Percentiles rank a stretch among this genome's conserved stretches.
Conservation (phyloP, 2,797 vertebrate species). For the Halcyon chelicuti region DNA sequence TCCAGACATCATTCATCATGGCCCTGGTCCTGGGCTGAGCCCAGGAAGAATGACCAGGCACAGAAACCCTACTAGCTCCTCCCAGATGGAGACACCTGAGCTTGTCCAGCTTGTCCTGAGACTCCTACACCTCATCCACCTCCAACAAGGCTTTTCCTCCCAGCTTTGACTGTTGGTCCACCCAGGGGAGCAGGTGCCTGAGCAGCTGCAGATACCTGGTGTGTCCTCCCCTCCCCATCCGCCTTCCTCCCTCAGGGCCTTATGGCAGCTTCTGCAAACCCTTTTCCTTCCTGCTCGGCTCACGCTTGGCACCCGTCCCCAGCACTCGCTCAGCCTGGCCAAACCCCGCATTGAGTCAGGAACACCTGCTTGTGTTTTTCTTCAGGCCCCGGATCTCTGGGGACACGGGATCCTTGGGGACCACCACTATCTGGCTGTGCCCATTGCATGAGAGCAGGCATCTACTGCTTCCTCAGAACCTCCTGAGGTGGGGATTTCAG, state of each 20-base stretch:
- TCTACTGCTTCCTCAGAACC: accelerated
- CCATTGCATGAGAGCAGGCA: background rate
- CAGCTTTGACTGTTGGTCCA: background rate
- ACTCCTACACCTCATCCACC: accelerated
- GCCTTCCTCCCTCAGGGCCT: background rate
- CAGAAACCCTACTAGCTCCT: background rate
- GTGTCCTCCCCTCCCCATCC: background rate
- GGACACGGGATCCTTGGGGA: background rate
- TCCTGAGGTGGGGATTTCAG: background rate
- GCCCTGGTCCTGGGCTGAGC: background rate
- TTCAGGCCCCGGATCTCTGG: background rate
- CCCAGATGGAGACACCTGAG: background rate
- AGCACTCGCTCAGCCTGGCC: background rate
- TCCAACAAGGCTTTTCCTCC: background rate
- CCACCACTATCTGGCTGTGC: background rate
- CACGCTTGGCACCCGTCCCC: constrained; percentile 10
- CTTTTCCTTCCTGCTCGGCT: constrained; percentile 42
- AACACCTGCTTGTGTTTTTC: constrained; percentile 63
- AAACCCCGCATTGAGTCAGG: constrained; percentile 32
- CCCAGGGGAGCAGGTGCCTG: background rate
- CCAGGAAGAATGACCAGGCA: background rate
- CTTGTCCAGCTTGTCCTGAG: background rate
- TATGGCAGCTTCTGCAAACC: background rate
- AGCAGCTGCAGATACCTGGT: background rate
- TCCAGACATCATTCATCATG: background rate